A percentile compares a stretch with the other conserved stretches of the same genome.
These are phyloP conservation scores for Leucoraja ocellata DNA, from an alignment of 2,797 vertebrate species.

Conservation along the genomic window DNA sequence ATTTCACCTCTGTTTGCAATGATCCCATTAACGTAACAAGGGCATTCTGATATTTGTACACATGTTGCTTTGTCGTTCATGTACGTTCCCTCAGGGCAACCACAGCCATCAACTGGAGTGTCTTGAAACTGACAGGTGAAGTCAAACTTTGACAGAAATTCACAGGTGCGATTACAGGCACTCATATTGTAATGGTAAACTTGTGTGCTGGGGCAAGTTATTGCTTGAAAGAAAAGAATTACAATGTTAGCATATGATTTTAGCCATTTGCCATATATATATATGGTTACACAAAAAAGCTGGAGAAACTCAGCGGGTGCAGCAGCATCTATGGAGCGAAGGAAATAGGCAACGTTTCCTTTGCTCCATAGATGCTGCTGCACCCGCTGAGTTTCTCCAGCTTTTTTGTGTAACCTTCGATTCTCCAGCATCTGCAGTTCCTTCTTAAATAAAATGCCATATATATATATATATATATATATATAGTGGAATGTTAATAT, in stretches of 20 bases:
- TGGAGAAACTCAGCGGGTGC: too few relatives aligned
- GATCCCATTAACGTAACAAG: slow-evolving; percentile 47
- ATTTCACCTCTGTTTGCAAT: slow-evolving; percentile 41
- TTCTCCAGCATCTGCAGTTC: too few relatives aligned
- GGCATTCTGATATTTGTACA: slow-evolving; percentile 50
- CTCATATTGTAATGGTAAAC: slow-evolving; percentile 50
- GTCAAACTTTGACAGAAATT: slow-evolving; percentile 51
- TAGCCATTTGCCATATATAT: background rate
- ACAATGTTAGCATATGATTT: background rate
- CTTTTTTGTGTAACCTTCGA: too few relatives aligned
- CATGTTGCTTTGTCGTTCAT: slow-evolving; percentile 44
- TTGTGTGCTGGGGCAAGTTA: slow-evolving; percentile 52
- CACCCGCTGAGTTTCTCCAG: too few relatives aligned
- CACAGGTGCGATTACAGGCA: slow-evolving; percentile 58
- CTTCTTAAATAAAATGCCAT: too few relatives aligned
- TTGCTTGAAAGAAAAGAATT: background rate
- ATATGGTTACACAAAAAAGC: too few relatives aligned
- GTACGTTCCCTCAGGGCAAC: slow-evolving; percentile 55
- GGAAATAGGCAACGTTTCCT: too few relatives aligned
- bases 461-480: too few relatives aligned
- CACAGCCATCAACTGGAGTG: slow-evolving; percentile 57
- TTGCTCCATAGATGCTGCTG: too few relatives aligned
- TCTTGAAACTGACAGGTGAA: slow-evolving; percentile 48
- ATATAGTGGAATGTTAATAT: background rate
- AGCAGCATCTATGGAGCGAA: too few relatives aligned